Percentiles rank a stretch among this genome's conserved stretches.
Conservation (phyloP, 2,888 invertebrate genomes). For the Pilophorus perplexus region DNA sequence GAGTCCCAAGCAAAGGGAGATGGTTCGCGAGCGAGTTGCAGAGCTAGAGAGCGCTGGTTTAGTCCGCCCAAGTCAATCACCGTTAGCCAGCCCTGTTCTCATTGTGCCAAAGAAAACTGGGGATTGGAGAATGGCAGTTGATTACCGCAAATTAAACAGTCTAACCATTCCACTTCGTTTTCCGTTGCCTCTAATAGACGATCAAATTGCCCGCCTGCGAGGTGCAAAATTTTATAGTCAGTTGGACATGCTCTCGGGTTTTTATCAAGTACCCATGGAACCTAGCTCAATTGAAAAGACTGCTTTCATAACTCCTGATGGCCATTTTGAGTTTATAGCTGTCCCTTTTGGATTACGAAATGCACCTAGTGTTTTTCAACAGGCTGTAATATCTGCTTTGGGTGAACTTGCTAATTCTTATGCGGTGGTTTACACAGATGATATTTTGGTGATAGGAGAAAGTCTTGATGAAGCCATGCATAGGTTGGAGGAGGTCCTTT, state of each 20-base stretch:
- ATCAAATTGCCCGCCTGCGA: too few relatives aligned
- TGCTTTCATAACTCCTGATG: too few relatives aligned
- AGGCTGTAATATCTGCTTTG: background rate
- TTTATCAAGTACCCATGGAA: too few relatives aligned
- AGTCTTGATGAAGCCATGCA: too few relatives aligned
- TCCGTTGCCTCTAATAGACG: too few relatives aligned
- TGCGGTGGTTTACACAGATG: slow-evolving; percentile 17
- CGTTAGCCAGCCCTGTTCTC: slow-evolving; percentile 25
- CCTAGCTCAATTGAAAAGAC: too few relatives aligned
- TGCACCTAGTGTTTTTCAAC: too few relatives aligned
- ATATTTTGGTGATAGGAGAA: background rate
- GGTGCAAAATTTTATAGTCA: too few relatives aligned
- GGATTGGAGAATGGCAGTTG: background rate
- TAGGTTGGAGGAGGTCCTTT: too few relatives aligned
- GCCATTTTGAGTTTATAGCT: too few relatives aligned
- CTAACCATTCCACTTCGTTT: background rate
- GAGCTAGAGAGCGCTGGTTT: background rate
- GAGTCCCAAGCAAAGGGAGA: background rate
- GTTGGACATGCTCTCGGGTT: too few relatives aligned
- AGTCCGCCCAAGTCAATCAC: slow-evolving; percentile 18
- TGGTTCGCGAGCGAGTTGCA: slow-evolving; percentile 18
- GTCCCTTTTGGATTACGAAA: too few relatives aligned
- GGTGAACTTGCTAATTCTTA: slow-evolving; percentile 9
- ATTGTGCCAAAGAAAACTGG: slow-evolving; percentile 10
- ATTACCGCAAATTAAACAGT: slow-evolving; percentile 16